Evolutionary conservation across 2,888 invertebrate species (phyloP).

Genomic region (Cataglyphis livida): DNA sequence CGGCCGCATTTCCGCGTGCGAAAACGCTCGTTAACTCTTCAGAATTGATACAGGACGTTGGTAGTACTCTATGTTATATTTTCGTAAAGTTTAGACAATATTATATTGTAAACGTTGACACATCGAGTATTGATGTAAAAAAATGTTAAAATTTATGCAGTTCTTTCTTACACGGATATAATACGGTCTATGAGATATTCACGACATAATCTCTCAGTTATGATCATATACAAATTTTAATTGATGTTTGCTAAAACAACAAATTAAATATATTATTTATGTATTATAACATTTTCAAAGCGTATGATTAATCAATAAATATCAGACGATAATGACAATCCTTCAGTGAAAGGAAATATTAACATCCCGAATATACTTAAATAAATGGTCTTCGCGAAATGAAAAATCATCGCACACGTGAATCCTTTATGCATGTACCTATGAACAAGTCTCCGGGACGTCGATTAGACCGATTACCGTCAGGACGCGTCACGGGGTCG

Average conservation of each 20-base stretch:
- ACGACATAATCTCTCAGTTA: neutral
- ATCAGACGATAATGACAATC: neutral
- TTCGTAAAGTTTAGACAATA: neutral
- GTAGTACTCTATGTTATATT: neutral
- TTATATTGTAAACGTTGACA: neutral
- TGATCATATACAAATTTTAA: neutral
- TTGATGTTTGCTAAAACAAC: neutral
- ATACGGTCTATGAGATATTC: neutral
- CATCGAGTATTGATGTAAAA: neutral
- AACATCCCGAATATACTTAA: neutral
- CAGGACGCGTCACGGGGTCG: slow-evolving; percentile 50
- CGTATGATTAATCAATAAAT: neutral
- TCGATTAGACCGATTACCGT: slow-evolving; percentile 74
- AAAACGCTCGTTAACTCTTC: slow-evolving; percentile 54
- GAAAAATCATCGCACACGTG: slow-evolving; percentile 14
- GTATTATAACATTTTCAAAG: too few species aligned
- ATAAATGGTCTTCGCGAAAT: neutral
- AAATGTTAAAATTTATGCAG: neutral
- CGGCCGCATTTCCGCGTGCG: slow-evolving; percentile 19
- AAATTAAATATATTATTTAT: too few species aligned
- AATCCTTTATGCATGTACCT: slow-evolving; percentile 56
- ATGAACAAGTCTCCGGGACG: slow-evolving; percentile 71
- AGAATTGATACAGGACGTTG: neutral
- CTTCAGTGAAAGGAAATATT: neutral
- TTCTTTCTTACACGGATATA: neutral